A percentile compares a stretch with the other conserved stretches of the same genome.
Conservation (phyloP, 2,113 vertebrate species). For the Poicephalus gulielmi region DNA sequence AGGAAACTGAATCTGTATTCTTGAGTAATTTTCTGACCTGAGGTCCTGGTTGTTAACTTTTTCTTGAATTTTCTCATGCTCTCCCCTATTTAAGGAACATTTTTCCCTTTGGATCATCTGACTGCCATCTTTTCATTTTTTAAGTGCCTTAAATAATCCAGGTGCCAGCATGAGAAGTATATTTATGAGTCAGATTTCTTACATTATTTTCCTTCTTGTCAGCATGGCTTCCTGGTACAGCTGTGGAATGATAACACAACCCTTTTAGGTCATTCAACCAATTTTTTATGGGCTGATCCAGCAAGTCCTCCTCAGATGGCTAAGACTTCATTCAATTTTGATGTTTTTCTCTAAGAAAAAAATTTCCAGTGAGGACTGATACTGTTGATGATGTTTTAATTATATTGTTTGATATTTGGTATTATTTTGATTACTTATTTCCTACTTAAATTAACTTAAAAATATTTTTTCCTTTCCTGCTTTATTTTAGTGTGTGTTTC, state of each 20-base stretch:
- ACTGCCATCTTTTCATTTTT: not conserved
- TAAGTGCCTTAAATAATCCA: conserved; percentile 3
- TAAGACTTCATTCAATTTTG: not conserved
- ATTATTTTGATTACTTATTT: not conserved
- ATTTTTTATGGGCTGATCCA: not conserved
- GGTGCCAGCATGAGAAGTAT: not conserved
- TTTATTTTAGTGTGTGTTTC: not conserved
- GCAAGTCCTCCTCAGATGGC: not conserved
- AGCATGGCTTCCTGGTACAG: not conserved
- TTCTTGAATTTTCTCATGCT: conserved; percentile 15
- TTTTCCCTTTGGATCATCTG: not conserved
- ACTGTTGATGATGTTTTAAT: not conserved
- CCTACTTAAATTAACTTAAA: not conserved
- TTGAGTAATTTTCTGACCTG: not conserved
- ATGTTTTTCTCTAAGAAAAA: not conserved
- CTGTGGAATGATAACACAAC: not conserved
- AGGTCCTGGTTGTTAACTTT: not conserved
- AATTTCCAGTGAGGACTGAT: not conserved
- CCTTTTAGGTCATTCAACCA: not conserved
- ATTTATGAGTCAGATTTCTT: conserved; percentile 13
- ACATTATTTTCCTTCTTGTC: not conserved
- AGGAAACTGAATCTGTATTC: not conserved
- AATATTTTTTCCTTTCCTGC: not conserved
- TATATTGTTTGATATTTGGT: not conserved
- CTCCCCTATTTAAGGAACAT: not conserved